Base-by-base conservation (phyloP, 2,113 vertebrate species). In the Brachirus orientalis region DNA sequence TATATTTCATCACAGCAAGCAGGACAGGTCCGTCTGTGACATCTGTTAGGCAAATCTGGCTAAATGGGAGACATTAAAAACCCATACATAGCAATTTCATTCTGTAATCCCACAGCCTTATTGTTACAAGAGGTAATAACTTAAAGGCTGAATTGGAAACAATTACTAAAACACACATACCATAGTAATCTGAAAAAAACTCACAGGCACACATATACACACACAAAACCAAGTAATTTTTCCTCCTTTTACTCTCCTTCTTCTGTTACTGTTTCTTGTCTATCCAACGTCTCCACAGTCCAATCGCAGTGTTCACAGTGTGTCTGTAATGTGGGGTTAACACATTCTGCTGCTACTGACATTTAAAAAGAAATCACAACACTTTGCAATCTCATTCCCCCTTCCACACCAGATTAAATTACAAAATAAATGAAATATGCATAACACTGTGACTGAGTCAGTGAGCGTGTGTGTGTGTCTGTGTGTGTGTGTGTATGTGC, bases 361-460 rank as follows among this genome's bases (percentile, higher is more conserved):
- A 93, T 95, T 95, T 95, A 95, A 94, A 96, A 86, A 75, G 82
- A 79, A 95, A 96, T 96, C 93, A 95, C 94, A 93, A 91, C 79
- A 85, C 89, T 92, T 90, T 92, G 85, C 91, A 91, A 93, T 95
- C 93, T 94, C 79, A 82, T 88, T 88, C 75, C 76, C 94, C 92
- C 90, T 91, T 94, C 92, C 89, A 83, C 94, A 61, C 62, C 92
- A 93, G 94, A 96, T 95, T 95, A 97, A 95, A 96, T 96, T 94
- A 94, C 92, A 93, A 96, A 95, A 95, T 96, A 95, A 96, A 96
- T 96, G 92, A 96, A 96, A 96, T 95, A 96, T 94, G 93, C 93
- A 94, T 88, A 94, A 58, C 74, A 46, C 13, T 58, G n/a, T 64
- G 72, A n/a, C n/a, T n/a, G n/a, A n/a, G n/a, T n/a, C n/a, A n/a